phyloP scores from a whole-genome alignment of 2,888 invertebrate species.

The Polia nebulosa region DNA sequence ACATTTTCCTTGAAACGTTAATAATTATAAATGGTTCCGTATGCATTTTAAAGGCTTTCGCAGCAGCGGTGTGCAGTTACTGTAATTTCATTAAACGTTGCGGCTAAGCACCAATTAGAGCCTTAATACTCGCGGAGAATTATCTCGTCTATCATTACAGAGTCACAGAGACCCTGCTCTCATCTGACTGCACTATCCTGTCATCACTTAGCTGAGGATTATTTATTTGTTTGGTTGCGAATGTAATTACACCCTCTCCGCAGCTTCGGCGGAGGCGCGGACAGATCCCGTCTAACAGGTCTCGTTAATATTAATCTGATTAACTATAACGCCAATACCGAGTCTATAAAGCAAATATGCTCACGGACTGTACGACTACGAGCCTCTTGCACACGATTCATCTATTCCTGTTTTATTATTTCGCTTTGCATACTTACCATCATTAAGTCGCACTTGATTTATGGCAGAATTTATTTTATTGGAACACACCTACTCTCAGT shows the following conservation, averaged over 20 bases:
- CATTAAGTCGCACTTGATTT: conserved; percentile 44
- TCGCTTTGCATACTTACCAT: conserved; percentile 46
- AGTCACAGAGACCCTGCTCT: conserved; percentile 53
- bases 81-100: conserved; percentile 58
- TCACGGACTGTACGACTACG: conserved; percentile 17
- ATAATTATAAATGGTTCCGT: conserved; percentile 56
- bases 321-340: conserved; percentile 79
- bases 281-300: conserved; percentile 80
- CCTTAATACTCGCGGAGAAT: conserved; percentile 41
- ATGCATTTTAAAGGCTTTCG: conserved; percentile 48
- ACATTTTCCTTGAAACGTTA: conserved; percentile 55
- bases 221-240: conserved; percentile 84
- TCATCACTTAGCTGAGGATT: conserved; percentile 80
- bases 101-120: conserved; percentile 57
- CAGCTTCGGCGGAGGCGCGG: conserved; percentile 70
- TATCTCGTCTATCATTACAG: conserved; percentile 60
- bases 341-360: conserved; percentile 63
- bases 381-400: conserved; percentile 36
- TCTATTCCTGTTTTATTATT: conserved; percentile 46
- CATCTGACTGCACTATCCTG: conserved; percentile 72
- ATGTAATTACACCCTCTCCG: conserved; percentile 84
- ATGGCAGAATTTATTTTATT: conserved; percentile 48
- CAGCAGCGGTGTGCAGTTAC: conserved; percentile 39
- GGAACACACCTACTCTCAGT: conserved; percentile 31
- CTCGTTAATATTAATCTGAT: conserved; percentile 85